Conservation (phyloP, 2,888 invertebrate genomes). For the Philhelius pedissequus region DNA sequence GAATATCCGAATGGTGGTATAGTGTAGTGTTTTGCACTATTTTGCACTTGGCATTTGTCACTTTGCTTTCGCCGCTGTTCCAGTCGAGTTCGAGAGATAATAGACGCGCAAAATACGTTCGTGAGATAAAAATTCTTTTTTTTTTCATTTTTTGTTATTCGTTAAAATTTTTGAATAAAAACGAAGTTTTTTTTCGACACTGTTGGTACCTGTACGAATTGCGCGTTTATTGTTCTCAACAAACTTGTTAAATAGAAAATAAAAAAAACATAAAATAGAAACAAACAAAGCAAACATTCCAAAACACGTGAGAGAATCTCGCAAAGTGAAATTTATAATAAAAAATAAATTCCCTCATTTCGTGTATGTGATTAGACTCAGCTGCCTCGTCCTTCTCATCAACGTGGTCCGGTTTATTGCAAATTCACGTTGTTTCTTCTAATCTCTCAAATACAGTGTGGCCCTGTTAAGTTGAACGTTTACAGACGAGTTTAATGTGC, state of each 20-base stretch:
- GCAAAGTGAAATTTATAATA: slow-evolving; percentile 10
- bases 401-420: neutral
- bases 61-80: slow-evolving; percentile 55
- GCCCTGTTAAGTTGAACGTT: slow-evolving; percentile 10
- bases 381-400: neutral
- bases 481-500: slow-evolving; percentile 27
- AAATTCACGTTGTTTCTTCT: slow-evolving; percentile 5
- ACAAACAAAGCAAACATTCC: slow-evolving; percentile 1
- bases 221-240: neutral
- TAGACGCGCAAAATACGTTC: slow-evolving; percentile 8
- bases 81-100: too few relatives aligned
- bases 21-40: neutral
- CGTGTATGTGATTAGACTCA: slow-evolving; percentile 23
- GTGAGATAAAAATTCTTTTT: neutral
- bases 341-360: neutral
- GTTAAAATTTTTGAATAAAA: neutral
- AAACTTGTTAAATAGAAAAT: slow-evolving; percentile 25
- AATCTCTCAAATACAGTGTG: slow-evolving; percentile 14
- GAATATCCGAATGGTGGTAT: neutral
- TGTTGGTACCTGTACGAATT: too few relatives aligned
- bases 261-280: too few relatives aligned
- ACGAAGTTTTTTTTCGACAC: neutral
- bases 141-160: neutral
- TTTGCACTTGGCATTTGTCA: slow-evolving; percentile 51
- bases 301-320: slow-evolving; percentile 18